A percentile compares a stretch with the other conserved stretches of the same genome.
Conservation (phyloP, 1,140 invertebrate species). For the Lepidurus apus region DNA sequence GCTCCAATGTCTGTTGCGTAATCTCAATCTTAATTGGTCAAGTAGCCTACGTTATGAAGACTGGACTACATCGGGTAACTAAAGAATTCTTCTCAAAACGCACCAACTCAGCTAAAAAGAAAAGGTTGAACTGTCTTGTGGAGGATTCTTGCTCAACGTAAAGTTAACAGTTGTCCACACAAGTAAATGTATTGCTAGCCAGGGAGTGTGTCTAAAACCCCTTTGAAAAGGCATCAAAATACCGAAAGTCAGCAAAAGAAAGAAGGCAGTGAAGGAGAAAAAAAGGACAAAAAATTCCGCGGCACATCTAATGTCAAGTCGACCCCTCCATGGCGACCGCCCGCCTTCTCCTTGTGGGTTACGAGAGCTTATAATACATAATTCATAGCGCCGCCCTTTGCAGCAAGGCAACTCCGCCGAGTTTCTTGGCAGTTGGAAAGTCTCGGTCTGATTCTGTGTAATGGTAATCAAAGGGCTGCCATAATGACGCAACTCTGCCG, state of each 20-base stretch:
- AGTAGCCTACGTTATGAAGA: background rate
- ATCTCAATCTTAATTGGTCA: background rate
- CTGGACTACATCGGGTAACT: background rate
- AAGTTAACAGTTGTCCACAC: background rate
- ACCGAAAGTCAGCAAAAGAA: background rate
- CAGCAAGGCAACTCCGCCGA: background rate
- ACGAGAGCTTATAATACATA: slow-evolving; percentile 3
- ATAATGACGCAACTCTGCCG: background rate
- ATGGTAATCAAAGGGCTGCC: slow-evolving; percentile 4
- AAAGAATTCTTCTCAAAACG: background rate
- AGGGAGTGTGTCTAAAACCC: background rate
- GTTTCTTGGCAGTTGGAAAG: background rate
- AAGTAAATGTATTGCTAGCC: background rate
- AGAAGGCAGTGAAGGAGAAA: background rate
- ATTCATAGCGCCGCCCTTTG: background rate
- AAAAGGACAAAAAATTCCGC: too few species aligned
- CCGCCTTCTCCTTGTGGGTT: background rate
- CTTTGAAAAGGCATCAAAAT: background rate
- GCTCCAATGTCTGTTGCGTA: background rate
- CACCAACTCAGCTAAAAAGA: background rate
- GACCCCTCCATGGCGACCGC: background rate
- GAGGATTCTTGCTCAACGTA: background rate
- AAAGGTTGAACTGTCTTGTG: background rate
- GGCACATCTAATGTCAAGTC: too few species aligned
- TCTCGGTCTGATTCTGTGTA: slow-evolving; percentile 3